Evolutionary conservation across 2,888 invertebrate genomes (phyloP), one percentile per base, ranked within the genome.

Genomic region (Caenorhabditis sp.): DNA sequence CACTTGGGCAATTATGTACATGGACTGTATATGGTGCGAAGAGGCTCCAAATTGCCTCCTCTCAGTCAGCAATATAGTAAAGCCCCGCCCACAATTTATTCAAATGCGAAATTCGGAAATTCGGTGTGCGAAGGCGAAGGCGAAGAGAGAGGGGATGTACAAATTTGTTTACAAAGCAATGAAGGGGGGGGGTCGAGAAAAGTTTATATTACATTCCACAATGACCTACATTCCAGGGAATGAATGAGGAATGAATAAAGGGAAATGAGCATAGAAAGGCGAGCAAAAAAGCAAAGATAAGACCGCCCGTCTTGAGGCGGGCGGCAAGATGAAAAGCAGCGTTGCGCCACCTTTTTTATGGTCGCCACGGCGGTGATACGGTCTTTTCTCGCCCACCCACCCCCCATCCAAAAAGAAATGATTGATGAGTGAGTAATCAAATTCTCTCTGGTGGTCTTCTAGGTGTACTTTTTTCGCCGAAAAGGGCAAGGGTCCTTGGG

Each of bases 191-290:
- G 62, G 72, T 51, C 64, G 60, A 67, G 74, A 60, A 74, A 74
- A 74, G 80, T 80, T 80, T 80, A 80, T 74, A 80, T 80, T 80
- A 80, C 32, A 32, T 72, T 72, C 76, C 68, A 47, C n/a, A 76
- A 76, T 77, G 77, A 77, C 77, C 77, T 68, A 74, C 53, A 32
- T 32, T 32, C 32, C 9, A 61, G 35, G 22, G 60, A 58, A 22
- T 35, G 35, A n/a, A n/a, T n/a, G n/a, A n/a, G n/a, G n/a, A n/a
- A n/a, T n/a, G n/a, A n/a, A n/a, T n/a, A n/a, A n/a, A n/a, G n/a
- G n/a, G n/a, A n/a, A n/a, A n/a, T n/a, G n/a, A n/a, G n/a, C n/a
- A n/a, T n/a, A n/a, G n/a, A n/a, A n/a, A n/a, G n/a, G n/a, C n/a
- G n/a, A n/a, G n/a, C n/a, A n/a, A n/a, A n/a, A n/a, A n/a, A n/a